Evolutionary conservation across 92 coral and sea anemone species (phyloP).

Genomic region (Blastomussa wellsi): DNA sequence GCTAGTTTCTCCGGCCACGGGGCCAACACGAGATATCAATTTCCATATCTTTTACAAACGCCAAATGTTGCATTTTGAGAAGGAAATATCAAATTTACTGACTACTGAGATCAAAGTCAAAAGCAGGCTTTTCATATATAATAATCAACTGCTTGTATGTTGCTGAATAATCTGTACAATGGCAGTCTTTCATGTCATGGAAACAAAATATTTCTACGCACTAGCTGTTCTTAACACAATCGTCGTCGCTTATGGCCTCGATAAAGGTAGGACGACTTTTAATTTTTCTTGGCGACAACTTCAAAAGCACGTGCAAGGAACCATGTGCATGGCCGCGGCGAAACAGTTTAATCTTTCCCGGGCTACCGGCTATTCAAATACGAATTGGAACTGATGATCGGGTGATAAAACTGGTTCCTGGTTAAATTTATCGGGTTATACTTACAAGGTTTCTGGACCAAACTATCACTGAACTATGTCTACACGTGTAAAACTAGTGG

Average conservation of each 20-base stretch:
- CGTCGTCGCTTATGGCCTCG: background rate
- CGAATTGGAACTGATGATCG: too few relatives aligned
- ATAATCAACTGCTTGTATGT: background rate
- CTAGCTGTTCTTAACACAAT: background rate
- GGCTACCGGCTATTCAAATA: too few relatives aligned
- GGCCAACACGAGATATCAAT: slow-evolving; percentile 12
- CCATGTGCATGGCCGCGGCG: too few relatives aligned
- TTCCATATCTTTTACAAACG: background rate
- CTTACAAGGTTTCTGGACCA: too few relatives aligned
- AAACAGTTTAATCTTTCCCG: too few relatives aligned
- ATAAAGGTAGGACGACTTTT: background rate
- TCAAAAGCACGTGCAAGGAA: background rate
- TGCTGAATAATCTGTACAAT: background rate
- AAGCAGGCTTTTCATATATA: background rate
- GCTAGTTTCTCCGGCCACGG: background rate
- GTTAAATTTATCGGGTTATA: too few relatives aligned
- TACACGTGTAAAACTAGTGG: too few relatives aligned
- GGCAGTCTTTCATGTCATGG: background rate
- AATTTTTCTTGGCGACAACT: background rate
- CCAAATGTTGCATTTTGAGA: background rate
- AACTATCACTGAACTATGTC: too few relatives aligned
- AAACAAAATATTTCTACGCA: background rate
- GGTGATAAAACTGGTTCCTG: too few relatives aligned
- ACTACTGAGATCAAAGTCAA: background rate
- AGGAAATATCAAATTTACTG: slow-evolving; percentile 3